A percentile compares a stretch with the other conserved stretches of the same genome.
Evolutionary conservation across 2,888 invertebrate species (phyloP).

Genomic region (Adelphocoris suturalis): DNA sequence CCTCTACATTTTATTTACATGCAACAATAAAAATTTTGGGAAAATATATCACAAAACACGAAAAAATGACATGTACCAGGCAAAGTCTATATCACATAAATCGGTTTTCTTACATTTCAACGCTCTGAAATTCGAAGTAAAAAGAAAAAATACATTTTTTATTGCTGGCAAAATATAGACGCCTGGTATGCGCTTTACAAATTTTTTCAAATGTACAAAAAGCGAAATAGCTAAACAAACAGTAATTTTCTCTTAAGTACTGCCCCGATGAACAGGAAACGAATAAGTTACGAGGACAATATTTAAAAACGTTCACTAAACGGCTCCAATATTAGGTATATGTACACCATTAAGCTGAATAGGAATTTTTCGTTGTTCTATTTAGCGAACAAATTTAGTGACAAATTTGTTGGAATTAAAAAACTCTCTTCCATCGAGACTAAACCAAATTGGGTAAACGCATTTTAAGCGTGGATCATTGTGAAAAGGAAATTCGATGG

Average conservation of each 20-base stretch:
- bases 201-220: conserved; percentile 42
- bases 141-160: conserved; percentile 37
- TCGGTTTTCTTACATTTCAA: conserved; percentile 41
- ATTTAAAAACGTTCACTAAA: conserved; percentile 23
- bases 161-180: conserved; percentile 64
- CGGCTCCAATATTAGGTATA: conserved; percentile 41
- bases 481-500: background rate
- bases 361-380: conserved; percentile 63
- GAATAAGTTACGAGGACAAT: background rate
- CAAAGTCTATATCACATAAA: conserved; percentile 68
- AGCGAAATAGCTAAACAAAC: conserved; percentile 42
- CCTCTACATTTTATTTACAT: conserved; percentile 71
- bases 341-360: conserved; percentile 34
- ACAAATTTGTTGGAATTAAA: conserved; percentile 18
- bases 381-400: conserved; percentile 41
- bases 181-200: conserved; percentile 53
- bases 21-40: conserved; percentile 56
- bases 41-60: conserved; percentile 73
- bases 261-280: conserved; percentile 13
- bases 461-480: background rate
- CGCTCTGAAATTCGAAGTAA: conserved; percentile 23
- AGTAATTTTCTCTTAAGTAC: background rate
- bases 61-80: conserved; percentile 67
- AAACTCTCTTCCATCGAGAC: conserved; percentile 49
- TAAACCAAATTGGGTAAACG: background rate